phyloP scores from a whole-genome alignment of 2,797 vertebrate species.

The Phataginus tricuspis region DNA sequence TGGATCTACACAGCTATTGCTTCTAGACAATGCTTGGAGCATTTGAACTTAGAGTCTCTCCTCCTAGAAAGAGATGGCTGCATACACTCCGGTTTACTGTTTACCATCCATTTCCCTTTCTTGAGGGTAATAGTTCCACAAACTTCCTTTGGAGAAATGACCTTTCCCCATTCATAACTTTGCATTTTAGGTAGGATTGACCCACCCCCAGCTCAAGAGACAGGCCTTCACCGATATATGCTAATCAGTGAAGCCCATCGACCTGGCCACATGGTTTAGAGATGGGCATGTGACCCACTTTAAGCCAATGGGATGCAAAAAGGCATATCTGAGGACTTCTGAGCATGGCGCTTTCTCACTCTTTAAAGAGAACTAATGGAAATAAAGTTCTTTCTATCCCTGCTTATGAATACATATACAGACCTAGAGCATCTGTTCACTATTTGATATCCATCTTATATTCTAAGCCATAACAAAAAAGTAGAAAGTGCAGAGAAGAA shows the following conservation, averaged over 20 bases:
- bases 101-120: slow-evolving; percentile 7
- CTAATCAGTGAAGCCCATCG: background rate
- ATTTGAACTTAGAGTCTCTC: background rate
- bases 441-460: background rate
- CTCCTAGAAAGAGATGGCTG: background rate
- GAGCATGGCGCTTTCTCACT: background rate
- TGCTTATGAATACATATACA: background rate
- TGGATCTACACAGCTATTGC: background rate
- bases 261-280: background rate
- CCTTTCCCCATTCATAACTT: background rate
- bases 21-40: background rate
- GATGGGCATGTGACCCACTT: background rate
- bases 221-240: background rate
- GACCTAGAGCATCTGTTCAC: background rate
- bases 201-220: background rate
- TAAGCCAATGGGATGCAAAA: background rate
- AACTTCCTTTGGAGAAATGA: background rate
- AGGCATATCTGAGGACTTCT: background rate
- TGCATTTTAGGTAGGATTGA: background rate
- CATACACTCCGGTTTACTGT: background rate
- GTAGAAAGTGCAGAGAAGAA: background rate
- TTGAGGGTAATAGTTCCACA: background rate
- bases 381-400: background rate
- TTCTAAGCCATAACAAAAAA: background rate
- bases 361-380: background rate